A percentile compares a stretch with the other conserved stretches of the same genome.
Conservation (phyloP, 2,888 invertebrate species). For the Neria commutata region DNA sequence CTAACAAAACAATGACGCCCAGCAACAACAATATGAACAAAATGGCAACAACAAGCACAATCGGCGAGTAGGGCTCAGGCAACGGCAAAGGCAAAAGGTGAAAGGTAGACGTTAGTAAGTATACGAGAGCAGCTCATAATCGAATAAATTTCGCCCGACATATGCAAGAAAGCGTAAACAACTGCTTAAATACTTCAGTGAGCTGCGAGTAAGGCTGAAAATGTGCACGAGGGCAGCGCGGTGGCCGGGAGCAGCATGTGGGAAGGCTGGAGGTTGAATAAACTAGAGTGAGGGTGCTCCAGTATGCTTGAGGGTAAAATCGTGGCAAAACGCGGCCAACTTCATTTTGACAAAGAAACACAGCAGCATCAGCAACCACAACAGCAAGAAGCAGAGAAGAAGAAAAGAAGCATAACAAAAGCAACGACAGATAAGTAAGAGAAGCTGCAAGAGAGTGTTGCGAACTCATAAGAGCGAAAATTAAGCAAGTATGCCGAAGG, state of each 20-base stretch:
- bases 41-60: neutral
- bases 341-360: neutral
- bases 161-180: constrained; percentile 51
- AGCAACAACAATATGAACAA: neutral
- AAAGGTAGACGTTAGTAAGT: neutral
- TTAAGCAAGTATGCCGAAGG: too few species aligned
- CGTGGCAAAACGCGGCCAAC: neutral
- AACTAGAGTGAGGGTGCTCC: too few species aligned
- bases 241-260: constrained; percentile 20
- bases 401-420: constrained; percentile 23
- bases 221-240: constrained; percentile 10
- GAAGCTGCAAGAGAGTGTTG: too few species aligned
- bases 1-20: neutral
- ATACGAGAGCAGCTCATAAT: constrained; percentile 37
- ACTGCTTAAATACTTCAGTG: constrained; percentile 27
- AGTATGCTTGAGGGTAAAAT: too few species aligned
- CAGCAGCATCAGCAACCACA: too few species aligned
- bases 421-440: constrained; percentile 3
- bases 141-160: constrained; percentile 46
- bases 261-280: constrained; percentile 20
- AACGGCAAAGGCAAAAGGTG: neutral
- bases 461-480: too few species aligned
- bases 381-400: constrained; percentile 18
- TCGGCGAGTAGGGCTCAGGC: too few species aligned
- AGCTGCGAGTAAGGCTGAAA: constrained; percentile 13